Evolutionary conservation across 1,140 invertebrate genomes (phyloP).

Genomic region (Agrypnia vestita): DNA sequence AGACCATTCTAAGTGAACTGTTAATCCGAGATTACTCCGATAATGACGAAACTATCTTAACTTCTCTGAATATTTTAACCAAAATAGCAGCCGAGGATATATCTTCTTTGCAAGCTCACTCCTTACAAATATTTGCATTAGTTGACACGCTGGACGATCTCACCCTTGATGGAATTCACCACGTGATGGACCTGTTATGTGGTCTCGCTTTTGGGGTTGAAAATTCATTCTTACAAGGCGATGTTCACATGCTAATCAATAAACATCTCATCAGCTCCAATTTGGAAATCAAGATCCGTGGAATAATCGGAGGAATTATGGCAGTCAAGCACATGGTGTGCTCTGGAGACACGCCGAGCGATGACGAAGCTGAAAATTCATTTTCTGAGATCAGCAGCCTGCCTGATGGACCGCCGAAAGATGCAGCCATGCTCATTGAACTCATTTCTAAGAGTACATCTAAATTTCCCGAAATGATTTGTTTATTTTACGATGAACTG

Average conservation of each 20-base stretch:
- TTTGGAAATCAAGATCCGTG: constrained; percentile 67
- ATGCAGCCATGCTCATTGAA: constrained; percentile 69
- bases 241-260: constrained; percentile 70
- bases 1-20: constrained; percentile 65
- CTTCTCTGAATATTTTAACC: constrained; percentile 66
- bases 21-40: constrained; percentile 65
- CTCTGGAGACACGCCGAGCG: constrained; percentile 61
- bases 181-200: constrained; percentile 70
- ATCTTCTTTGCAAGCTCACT: constrained; percentile 66
- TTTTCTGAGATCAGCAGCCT: constrained; percentile 64
- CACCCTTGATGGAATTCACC: constrained; percentile 65
- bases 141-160: constrained; percentile 69
- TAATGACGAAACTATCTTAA: constrained; percentile 66
- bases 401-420: constrained; percentile 65
- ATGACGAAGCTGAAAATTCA: constrained; percentile 61
- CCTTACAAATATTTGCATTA: constrained; percentile 68
- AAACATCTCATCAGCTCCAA: constrained; percentile 69
- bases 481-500: constrained; percentile 84
- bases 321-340: constrained; percentile 69
- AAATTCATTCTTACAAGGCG: constrained; percentile 69
- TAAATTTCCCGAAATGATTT: constrained; percentile 73
- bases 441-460: constrained; percentile 66
- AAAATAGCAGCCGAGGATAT: constrained; percentile 67
- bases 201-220: constrained; percentile 68
- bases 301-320: constrained; percentile 69